These are phyloP conservation scores for Nymphalis polychloros DNA, from an alignment of 2,888 invertebrate genomes.

Conservation along the genomic window DNA sequence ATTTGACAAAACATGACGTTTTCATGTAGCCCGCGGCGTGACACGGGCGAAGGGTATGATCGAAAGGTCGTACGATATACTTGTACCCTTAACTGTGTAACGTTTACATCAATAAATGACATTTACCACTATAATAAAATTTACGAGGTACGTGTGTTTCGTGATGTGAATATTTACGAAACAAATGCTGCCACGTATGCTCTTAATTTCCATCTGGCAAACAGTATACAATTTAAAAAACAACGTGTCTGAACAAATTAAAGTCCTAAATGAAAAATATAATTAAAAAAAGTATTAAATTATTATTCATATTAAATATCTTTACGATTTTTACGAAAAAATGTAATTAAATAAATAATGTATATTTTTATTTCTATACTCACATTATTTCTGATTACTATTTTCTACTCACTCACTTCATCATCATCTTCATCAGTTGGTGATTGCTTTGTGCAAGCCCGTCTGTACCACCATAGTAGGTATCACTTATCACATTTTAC, in stretches of 20 bases:
- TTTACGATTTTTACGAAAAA: no score
- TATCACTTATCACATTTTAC: no score
- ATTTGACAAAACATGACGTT: neutral
- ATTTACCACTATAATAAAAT: conserved; percentile 24
- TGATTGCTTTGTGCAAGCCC: no score
- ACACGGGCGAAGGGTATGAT: neutral
- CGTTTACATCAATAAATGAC: conserved; percentile 19
- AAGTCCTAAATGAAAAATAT: no score
- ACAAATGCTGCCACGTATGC: neutral
- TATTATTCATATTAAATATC: no score
- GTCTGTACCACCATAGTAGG: no score
- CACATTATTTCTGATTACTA: no score
- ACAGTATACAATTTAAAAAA: neutral
- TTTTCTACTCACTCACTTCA: no score
- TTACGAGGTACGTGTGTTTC: conserved; percentile 11
- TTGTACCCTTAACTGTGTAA: conserved; percentile 16
- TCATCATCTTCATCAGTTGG: no score
- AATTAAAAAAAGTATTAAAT: no score
- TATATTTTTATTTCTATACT: no score
- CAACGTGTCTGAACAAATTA: neutral
- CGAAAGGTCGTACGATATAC: conserved; percentile 10
- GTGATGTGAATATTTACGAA: conserved; percentile 17
- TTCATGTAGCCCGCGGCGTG: neutral
- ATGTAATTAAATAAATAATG: no score
- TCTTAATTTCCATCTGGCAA: neutral